phyloP scores from a whole-genome alignment of 2,888 invertebrate species.

The Mesorhabditis spiculigera region DNA sequence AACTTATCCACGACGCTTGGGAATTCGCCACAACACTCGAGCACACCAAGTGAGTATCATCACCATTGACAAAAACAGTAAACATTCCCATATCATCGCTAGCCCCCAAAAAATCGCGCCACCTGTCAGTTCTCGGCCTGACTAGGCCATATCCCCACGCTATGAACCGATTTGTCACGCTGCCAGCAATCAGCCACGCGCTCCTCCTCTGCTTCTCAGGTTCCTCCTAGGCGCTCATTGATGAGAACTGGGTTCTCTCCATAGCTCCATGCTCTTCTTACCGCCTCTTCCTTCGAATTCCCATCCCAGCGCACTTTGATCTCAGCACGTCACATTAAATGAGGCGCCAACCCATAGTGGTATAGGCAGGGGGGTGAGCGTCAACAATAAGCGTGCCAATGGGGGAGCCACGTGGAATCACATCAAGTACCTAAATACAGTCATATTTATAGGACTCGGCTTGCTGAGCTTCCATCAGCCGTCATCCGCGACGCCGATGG shows the following conservation, averaged over 20 bases:
- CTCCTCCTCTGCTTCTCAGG: neutral
- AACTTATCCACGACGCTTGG: constrained; percentile 1
- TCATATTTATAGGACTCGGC: neutral
- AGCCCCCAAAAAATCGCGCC: no score
- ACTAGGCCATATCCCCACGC: neutral
- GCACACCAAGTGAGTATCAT: neutral
- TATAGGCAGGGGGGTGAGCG: neutral
- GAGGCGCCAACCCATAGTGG: neutral
- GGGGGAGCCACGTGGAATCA: neutral
- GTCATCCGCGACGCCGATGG: neutral
- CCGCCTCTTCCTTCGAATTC: neutral
- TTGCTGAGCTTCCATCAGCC: neutral
- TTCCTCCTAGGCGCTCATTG: neutral
- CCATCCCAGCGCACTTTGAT: neutral
- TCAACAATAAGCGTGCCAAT: neutral
- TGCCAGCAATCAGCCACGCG: neutral
- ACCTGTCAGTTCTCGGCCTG: neutral
- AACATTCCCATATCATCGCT: no score
- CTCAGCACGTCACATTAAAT: neutral
- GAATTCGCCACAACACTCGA: neutral
- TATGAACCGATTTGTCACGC: neutral
- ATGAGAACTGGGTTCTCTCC: neutral
- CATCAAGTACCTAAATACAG: neutral
- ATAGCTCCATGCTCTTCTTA: neutral
- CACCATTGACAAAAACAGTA: neutral